These are phyloP conservation scores for Diaperis boleti DNA, from an alignment of 2,888 invertebrate genomes.

Conservation along the genomic window DNA sequence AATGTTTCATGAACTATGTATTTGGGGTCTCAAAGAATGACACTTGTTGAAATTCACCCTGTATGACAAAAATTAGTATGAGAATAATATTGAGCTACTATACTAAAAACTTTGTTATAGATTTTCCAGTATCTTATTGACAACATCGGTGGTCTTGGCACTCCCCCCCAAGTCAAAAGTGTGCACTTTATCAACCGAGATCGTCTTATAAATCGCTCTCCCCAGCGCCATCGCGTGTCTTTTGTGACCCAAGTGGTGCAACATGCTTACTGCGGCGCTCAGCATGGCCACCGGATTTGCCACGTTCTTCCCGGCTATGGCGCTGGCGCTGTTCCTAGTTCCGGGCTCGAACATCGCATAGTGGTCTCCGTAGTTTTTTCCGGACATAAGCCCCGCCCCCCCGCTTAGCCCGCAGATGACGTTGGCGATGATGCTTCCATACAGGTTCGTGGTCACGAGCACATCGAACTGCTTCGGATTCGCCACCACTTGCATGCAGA, in stretches of 20 bases:
- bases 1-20: too few species aligned
- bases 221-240: constrained; percentile 49
- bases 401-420: constrained; percentile 59
- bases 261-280: constrained; percentile 73
- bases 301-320: constrained; percentile 92
- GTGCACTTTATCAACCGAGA: constrained; percentile 51
- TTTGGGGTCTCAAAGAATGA: too few species aligned
- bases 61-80: too few species aligned
- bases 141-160: constrained; percentile 49
- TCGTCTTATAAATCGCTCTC: constrained; percentile 51
- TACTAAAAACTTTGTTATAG: too few species aligned
- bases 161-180: constrained; percentile 55
- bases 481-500: constrained; percentile 57
- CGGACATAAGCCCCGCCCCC: constrained; percentile 58
- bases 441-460: constrained; percentile 60
- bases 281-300: constrained; percentile 98
- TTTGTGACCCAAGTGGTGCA: constrained; percentile 49
- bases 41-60: too few species aligned
- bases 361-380: constrained; percentile 56
- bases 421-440: constrained; percentile 59
- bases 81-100: too few species aligned
- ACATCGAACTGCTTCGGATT: constrained; percentile 59
- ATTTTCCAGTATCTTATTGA: constrained; percentile 35
- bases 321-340: constrained; percentile 66
- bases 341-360: constrained; percentile 61